These are phyloP conservation scores for Aselliscus stoliczkanus DNA, from an alignment of 2,797 vertebrate genomes.

Conservation along the genomic window DNA sequence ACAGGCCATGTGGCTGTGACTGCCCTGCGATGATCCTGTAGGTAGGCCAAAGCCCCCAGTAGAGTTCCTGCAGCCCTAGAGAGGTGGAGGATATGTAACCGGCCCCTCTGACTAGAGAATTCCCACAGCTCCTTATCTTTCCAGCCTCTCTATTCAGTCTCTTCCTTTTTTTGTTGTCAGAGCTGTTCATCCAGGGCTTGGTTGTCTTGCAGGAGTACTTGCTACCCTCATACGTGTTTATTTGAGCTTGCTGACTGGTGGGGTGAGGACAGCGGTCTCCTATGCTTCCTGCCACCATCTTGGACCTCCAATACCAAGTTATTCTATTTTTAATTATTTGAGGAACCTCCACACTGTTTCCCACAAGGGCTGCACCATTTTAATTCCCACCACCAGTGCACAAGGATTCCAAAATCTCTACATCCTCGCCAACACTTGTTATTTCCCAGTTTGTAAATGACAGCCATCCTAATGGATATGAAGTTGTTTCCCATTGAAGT, in stretches of 20 bases:
- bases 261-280: too few species aligned
- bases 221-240: too few species aligned
- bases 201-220: background rate
- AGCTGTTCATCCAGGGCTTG: background rate
- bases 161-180: background rate
- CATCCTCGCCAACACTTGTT: too few species aligned
- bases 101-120: too few species aligned
- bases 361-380: background rate
- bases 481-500: too few species aligned
- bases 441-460: too few species aligned
- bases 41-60: background rate
- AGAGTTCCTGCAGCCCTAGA: background rate
- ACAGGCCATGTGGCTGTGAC: background rate
- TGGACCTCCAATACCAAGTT: background rate
- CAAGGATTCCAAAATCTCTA: background rate
- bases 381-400: background rate
- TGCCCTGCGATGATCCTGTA: background rate
- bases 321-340: background rate
- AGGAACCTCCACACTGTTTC: background rate
- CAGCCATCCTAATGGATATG: too few species aligned
- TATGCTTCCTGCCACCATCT: background rate
- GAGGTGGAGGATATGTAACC: too few species aligned
- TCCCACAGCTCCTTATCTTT: background rate
- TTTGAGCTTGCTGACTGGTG: too few species aligned
- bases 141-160: background rate